Conservation (phyloP, 2,888 invertebrate species). For the Diplazon laetatorius region DNA sequence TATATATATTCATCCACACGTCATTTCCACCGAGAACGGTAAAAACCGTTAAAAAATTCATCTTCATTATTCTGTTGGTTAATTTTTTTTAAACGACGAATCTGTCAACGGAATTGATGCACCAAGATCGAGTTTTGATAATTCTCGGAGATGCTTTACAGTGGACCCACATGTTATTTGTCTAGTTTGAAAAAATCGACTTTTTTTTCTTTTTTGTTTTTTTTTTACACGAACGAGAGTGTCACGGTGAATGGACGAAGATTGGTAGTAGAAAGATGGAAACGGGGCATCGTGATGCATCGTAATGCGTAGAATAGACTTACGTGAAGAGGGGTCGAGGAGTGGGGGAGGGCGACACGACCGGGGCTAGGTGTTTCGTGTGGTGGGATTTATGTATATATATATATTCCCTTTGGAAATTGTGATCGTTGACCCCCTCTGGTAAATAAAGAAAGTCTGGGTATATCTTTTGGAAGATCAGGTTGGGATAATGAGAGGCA, state of each 20-base stretch:
- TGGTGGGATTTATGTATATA: too few relatives aligned
- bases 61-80: neutral
- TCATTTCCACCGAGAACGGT: constrained; percentile 4
- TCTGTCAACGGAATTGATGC: neutral
- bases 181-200: constrained; percentile 30
- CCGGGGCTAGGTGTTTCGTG: constrained; percentile 72
- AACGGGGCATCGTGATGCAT: constrained; percentile 22
- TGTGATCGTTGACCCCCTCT: constrained; percentile 78
- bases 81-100: neutral
- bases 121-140: constrained; percentile 38
- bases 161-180: constrained; percentile 54
- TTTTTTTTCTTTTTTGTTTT: constrained; percentile 43
- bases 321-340: constrained; percentile 35
- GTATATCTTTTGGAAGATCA: constrained; percentile 81
- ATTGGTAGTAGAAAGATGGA: constrained; percentile 44
- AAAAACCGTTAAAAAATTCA: neutral
- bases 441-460: constrained; percentile 81
- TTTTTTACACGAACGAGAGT: constrained; percentile 23
- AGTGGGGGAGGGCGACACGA: constrained; percentile 71
- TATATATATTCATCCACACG: constrained; percentile 27
- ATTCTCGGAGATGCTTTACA: constrained; percentile 43
- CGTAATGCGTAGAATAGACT: constrained; percentile 30
- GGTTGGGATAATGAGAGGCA: constrained; percentile 82
- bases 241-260: constrained; percentile 20
- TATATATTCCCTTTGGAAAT: constrained; percentile 69